These are phyloP conservation scores for Clavelina lepadiformis DNA, from an alignment of 23 tunicate genomes.

Conservation along the genomic window DNA sequence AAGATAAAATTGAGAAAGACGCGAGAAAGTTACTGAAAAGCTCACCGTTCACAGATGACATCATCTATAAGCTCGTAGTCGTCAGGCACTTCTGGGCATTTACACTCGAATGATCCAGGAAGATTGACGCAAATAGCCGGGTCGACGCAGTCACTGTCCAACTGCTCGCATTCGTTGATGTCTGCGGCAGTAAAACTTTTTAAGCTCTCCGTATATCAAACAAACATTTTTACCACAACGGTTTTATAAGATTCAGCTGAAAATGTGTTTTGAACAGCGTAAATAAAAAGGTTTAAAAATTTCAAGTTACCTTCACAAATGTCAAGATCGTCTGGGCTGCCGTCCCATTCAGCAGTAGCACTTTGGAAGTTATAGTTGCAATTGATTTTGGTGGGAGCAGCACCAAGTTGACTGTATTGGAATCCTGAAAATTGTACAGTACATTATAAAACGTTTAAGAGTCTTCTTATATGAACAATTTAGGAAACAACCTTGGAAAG, in stretches of 20 bases:
- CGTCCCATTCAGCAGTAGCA: slow-evolving; percentile 78
- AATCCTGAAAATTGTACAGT: slow-evolving; percentile 11
- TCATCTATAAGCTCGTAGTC: slow-evolving; percentile 77
- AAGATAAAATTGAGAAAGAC: not conserved
- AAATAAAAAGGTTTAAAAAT: not conserved
- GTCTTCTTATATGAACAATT: not conserved
- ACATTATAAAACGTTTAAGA: not conserved
- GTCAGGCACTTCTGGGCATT: slow-evolving; percentile 75
- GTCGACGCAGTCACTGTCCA: slow-evolving; percentile 72
- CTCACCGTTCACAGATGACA: slow-evolving; percentile 81
- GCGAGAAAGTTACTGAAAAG: not conserved
- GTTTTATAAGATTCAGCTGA: too few species aligned
- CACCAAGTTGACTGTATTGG: slow-evolving; percentile 17
- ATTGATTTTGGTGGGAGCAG: slow-evolving; percentile 28
- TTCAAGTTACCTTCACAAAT: slow-evolving; percentile 64
- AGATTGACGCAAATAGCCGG: slow-evolving; percentile 82
- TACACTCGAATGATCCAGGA: slow-evolving; percentile 85
- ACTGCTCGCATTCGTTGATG: slow-evolving; percentile 70
- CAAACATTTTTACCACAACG: too few species aligned
- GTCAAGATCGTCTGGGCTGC: slow-evolving; percentile 49
- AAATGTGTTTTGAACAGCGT: not conserved
- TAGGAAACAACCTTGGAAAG: too few species aligned
- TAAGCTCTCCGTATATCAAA: too few species aligned
- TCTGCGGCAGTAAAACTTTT: too few species aligned
- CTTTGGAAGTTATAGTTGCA: slow-evolving; percentile 80